Base-by-base conservation (phyloP, 2,113 vertebrate species). In the Arothron firmamentum region DNA sequence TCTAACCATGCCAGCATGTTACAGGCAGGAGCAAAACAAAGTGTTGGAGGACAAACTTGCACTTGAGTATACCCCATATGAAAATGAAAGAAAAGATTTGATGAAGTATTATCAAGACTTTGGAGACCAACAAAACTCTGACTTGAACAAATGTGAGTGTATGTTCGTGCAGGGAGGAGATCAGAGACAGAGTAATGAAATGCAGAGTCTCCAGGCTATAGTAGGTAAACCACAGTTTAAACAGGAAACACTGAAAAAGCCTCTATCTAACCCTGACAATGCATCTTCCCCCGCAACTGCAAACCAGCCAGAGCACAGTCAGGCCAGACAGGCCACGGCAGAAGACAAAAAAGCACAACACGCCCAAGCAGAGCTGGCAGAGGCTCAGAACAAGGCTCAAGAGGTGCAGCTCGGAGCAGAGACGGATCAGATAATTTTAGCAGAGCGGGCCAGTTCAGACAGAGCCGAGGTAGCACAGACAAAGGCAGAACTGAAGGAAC, bases 301-400 rank as follows among this genome's bases (percentile, higher is more conserved):
- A 61, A 70, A 74, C 28, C 74, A 55, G 46, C 23, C 56, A 16
- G 70, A 63, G 15, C 52, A 75, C 0, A 73, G 11, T 62, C 48
- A 65, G 43, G 12, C 23, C 58, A 72, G 59, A 65, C 69, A 73
- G 65, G 59, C 48, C 57, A 54, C 23, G 11, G 41, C 53, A 51
- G 66, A 59, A 20, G 42, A 65, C 41, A 41, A 47, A 21, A 71
- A 63, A 67, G 55, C 25, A 31, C 60, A 75, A 48, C 71, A 71
- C 56, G 11, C 51, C 68, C 71, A 82, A 70, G 54, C 19, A 46
- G 71, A 80, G 17, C 19, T 74, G 75, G 71, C 79, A 74, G 52
- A 57, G 54, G 16, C 34, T 65, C 63, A 66, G 15, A 56, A 46
- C 53, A 49, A 45, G 52, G 69, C 51, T 77, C 60, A 77, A 74